phyloP scores from a whole-genome alignment of 2,113 vertebrate genomes.

The Barnardius zonarius region DNA sequence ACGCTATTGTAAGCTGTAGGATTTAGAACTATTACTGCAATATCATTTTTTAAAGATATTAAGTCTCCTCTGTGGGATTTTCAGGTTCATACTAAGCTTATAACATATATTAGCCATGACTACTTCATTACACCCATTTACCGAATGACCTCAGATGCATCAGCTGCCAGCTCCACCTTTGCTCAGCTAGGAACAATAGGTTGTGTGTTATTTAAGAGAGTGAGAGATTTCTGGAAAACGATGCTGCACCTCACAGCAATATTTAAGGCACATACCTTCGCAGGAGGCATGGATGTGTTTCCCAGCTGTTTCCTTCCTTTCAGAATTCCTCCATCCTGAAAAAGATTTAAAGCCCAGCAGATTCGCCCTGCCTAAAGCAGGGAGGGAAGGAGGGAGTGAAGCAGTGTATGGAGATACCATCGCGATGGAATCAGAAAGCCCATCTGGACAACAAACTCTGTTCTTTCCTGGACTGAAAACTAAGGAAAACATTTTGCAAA shows the following conservation, averaged over 20 bases:
- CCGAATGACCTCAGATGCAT: constrained; percentile 54
- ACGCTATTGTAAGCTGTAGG: constrained; percentile 1
- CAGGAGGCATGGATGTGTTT: constrained; percentile 55
- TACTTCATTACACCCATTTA: constrained; percentile 64
- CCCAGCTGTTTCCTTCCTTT: constrained; percentile 54
- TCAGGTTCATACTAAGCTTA: constrained; percentile 40
- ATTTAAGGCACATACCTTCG: constrained; percentile 28
- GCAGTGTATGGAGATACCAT: neutral
- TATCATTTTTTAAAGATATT: constrained; percentile 12
- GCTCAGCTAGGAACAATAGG: constrained; percentile 46
- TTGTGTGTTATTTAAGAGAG: constrained; percentile 66
- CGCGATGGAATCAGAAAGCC: neutral
- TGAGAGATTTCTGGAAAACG: constrained; percentile 62
- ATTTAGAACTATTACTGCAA: constrained; percentile 7
- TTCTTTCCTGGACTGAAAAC: neutral
- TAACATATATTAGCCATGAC: constrained; percentile 58
- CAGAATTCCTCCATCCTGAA: constrained; percentile 9
- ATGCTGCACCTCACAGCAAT: neutral
- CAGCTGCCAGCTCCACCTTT: constrained; percentile 70
- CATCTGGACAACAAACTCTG: neutral
- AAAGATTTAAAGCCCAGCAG: constrained; percentile 36
- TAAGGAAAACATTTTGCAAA: neutral
- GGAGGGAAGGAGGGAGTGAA: neutral
- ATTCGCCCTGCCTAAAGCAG: neutral
- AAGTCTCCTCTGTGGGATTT: constrained; percentile 38